A percentile compares a stretch with the other conserved stretches of the same genome.
Conservation (phyloP, 2,888 invertebrate species). For the Psylliodes chrysocephalus region DNA sequence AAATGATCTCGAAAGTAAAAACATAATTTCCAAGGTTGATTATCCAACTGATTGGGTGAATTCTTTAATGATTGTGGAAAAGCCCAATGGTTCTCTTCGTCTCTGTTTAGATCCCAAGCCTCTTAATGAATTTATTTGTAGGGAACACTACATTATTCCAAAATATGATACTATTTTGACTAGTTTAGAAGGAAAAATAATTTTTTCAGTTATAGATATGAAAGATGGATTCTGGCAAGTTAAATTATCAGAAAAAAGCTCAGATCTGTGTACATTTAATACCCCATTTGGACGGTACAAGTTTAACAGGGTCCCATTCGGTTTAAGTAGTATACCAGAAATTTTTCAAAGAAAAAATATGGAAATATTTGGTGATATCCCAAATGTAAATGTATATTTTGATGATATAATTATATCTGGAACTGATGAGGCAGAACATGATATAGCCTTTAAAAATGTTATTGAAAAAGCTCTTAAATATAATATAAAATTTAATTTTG, state of each 20-base stretch:
- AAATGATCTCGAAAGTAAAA: background rate
- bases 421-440: slow-evolving; percentile 40
- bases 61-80: slow-evolving; percentile 17
- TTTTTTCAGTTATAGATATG: too few species aligned
- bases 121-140: slow-evolving; percentile 8
- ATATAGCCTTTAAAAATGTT: slow-evolving; percentile 32
- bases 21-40: background rate
- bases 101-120: slow-evolving; percentile 11
- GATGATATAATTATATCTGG: slow-evolving; percentile 47
- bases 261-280: slow-evolving; percentile 17
- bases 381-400: slow-evolving; percentile 46
- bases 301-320: slow-evolving; percentile 49
- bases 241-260: too few species aligned
- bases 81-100: slow-evolving; percentile 14
- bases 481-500: slow-evolving; percentile 44
- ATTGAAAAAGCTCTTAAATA: slow-evolving; percentile 34
- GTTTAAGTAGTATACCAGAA: slow-evolving; percentile 43
- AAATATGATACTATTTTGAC: background rate
- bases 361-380: slow-evolving; percentile 45
- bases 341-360: slow-evolving; percentile 42
- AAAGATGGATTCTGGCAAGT: too few species aligned
- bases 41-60: slow-evolving; percentile 3
- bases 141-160: slow-evolving; percentile 8
- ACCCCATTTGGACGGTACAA: slow-evolving; percentile 42
- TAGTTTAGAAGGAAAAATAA: too few species aligned